Percentiles rank a stretch among this genome's conserved stretches.
These are phyloP conservation scores for Pteropus alecto DNA, from an alignment of 2,113 vertebrate genomes.

Conservation along the genomic window DNA sequence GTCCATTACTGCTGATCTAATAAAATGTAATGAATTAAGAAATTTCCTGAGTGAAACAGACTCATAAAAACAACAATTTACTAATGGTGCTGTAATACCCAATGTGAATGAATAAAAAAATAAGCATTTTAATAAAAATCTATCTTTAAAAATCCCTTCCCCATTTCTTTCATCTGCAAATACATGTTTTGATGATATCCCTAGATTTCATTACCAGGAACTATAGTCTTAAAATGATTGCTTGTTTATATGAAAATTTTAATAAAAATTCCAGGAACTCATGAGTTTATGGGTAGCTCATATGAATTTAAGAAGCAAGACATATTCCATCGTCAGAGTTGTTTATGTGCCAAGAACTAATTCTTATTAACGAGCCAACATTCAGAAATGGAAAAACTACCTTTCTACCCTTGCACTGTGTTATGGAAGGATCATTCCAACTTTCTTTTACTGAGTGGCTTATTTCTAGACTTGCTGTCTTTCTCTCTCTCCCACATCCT, in stretches of 20 bases:
- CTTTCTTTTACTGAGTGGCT: neutral
- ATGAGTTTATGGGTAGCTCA: conserved; percentile 55
- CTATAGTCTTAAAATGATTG: conserved; percentile 49
- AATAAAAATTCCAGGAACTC: conserved; percentile 69
- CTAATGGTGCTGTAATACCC: conserved; percentile 67
- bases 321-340: conserved; percentile 50
- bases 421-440: neutral
- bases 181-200: conserved; percentile 39
- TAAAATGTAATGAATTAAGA: conserved; percentile 82
- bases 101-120: conserved; percentile 65
- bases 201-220: conserved; percentile 56
- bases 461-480: neutral
- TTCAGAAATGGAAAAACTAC: neutral
- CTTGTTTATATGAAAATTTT: conserved; percentile 59
- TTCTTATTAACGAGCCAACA: conserved; percentile 36
- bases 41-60: conserved; percentile 76
- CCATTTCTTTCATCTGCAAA: conserved; percentile 37
- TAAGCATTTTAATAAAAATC: conserved; percentile 72
- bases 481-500: neutral
- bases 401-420: neutral
- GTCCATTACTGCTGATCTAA: conserved; percentile 85
- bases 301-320: conserved; percentile 58
- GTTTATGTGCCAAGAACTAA: conserved; percentile 30
- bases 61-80: conserved; percentile 84
- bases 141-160: conserved; percentile 35